These are phyloP conservation scores for Hippocampus barbouri DNA, from an alignment of 2,113 vertebrate genomes.

Conservation along the genomic window DNA sequence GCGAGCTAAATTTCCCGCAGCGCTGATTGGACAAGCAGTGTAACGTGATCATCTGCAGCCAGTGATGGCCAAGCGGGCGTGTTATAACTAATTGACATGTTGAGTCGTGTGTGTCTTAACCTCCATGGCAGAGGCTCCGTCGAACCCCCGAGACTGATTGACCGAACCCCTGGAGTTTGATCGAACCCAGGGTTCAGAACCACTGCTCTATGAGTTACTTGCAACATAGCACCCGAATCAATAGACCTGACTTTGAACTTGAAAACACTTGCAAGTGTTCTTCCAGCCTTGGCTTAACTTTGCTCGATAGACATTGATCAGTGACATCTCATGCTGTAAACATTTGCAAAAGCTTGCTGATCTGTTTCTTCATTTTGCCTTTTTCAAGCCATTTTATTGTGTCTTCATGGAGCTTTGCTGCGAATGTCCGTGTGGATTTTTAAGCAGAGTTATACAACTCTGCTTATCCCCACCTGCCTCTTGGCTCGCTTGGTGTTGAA, in stretches of 20 bases:
- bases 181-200: no score
- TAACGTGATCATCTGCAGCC: no score
- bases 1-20: no score
- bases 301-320: neutral
- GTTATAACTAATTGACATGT: no score
- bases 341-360: neutral
- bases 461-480: constrained; percentile 35
- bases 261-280: neutral
- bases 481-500: constrained; percentile 7
- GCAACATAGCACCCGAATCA: neutral
- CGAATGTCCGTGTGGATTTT: constrained; percentile 17
- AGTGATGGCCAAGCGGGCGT: no score
- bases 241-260: neutral
- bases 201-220: neutral
- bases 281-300: neutral
- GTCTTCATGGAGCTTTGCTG: neutral
- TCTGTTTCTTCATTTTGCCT: neutral
- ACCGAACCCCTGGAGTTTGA: no score
- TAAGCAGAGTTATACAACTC: constrained; percentile 46
- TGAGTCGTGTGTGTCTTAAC: no score
- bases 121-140: no score
- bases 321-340: neutral
- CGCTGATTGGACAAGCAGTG: no score
- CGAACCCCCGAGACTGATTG: no score
- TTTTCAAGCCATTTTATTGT: neutral